Percentiles rank a stretch among this genome's conserved stretches.
Evolutionary conservation across 2,113 vertebrate species (phyloP).

Genomic region (Petaurus breviceps): DNA sequence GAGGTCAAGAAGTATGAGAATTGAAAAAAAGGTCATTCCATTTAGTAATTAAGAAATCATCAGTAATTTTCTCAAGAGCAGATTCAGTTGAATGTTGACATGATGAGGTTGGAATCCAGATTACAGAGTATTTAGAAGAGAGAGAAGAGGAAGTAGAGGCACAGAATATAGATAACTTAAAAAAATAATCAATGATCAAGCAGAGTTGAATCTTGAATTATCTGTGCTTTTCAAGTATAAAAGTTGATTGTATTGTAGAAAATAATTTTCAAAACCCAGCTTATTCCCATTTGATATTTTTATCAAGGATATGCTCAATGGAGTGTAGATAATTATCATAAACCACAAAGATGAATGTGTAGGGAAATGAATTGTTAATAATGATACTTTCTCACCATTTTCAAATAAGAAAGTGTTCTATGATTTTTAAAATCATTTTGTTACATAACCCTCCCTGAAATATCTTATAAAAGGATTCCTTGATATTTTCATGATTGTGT

Average conservation of each 20-base stretch:
- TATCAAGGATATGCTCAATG: background rate
- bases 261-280: background rate
- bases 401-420: background rate
- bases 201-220: background rate
- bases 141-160: background rate
- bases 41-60: background rate
- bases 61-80: background rate
- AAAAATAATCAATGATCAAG: background rate
- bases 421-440: background rate
- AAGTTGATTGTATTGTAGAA: background rate
- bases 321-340: background rate
- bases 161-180: background rate
- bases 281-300: background rate
- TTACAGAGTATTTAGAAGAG: background rate
- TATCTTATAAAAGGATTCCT: background rate
- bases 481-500: background rate
- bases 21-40: background rate
- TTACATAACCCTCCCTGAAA: background rate
- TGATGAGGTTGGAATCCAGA: background rate
- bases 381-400: background rate
- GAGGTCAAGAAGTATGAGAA: background rate
- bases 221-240: background rate
- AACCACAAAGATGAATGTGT: background rate
- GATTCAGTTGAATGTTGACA: background rate
- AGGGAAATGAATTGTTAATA: background rate